Base-by-base conservation (phyloP, 2,113 vertebrate genomes). In the Agelaius tricolor region DNA sequence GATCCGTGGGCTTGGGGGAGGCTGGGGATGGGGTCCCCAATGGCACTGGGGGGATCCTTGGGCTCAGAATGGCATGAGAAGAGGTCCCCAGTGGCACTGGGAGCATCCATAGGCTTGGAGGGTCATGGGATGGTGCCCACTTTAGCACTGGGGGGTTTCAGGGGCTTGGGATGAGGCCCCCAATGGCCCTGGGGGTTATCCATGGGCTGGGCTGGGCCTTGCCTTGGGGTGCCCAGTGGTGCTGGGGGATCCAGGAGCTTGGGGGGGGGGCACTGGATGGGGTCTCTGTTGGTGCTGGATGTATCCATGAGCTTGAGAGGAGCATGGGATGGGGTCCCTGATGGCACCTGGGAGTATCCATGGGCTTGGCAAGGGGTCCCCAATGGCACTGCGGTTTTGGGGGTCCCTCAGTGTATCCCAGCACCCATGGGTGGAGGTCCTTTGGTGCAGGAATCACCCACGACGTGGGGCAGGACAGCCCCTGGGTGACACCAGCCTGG, bases 381-480 rank as follows among this genome's bases (percentile, higher is more conserved):
- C 17, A 2, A 3, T 7, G 9, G 35, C 14, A 19, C 14, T 27
- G 10, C 15, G 21, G 9, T 10, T 62, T 28, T 23, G n/a, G 28
- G 35, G 16, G 5, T 7, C 6, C 3, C 23, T 31, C 10, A 1
- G 21, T 12, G 24, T 28, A 44, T 6, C 13, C 28, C 7, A 9
- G 55, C n/a, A 82, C n/a, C 39, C 61, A 15, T 0, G 23, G 26
- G 26, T 37, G 41, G 39, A 18, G 43, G 21, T 18, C 33, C 16
- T 57, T 24, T 1, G 8, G 44, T 7, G 23, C 43, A 44, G 65
- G 52, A 58, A 52, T 6, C 52, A 54, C 20, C 39, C 13, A 8
- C 0, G 2, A 33, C 0, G 0, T 3, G 7, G 22, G 23, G 52
- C 35, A 62, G 46, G 10, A 35, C 21, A 41, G 10, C 7, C 19